These are phyloP conservation scores for Sesamia inferens DNA, from an alignment of 2,888 invertebrate genomes.

Conservation along the genomic window DNA sequence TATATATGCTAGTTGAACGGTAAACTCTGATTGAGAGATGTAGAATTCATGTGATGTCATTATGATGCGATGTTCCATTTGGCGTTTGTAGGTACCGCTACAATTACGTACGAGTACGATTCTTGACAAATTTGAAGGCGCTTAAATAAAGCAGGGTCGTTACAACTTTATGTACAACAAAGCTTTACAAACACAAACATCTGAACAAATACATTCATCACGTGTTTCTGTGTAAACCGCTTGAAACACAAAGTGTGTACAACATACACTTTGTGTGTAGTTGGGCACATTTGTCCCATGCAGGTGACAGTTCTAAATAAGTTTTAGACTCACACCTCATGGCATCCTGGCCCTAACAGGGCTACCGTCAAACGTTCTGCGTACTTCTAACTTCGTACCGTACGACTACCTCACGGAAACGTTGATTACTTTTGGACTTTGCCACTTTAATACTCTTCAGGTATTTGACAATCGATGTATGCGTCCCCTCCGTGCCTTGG, in stretches of 20 bases:
- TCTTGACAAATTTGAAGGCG: slow-evolving; percentile 32
- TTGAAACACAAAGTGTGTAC: slow-evolving; percentile 34
- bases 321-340: slow-evolving; percentile 56
- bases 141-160: slow-evolving; percentile 39
- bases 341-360: slow-evolving; percentile 6
- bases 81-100: no score
- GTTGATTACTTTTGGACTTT: background rate
- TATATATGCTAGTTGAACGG: no score
- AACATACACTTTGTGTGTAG: slow-evolving; percentile 36
- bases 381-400: background rate
- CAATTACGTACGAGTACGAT: slow-evolving; percentile 8
- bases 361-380: slow-evolving; percentile 18
- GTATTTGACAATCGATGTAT: background rate
- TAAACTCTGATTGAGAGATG: no score
- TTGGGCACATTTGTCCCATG: slow-evolving; percentile 57
- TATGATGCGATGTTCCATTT: no score
- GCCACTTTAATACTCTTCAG: no score
- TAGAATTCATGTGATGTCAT: no score
- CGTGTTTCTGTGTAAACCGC: slow-evolving; percentile 39
- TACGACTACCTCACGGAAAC: background rate
- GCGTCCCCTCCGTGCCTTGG: background rate
- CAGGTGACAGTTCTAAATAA: slow-evolving; percentile 67
- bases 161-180: slow-evolving; percentile 30
- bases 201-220: slow-evolving; percentile 52
- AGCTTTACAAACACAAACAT: slow-evolving; percentile 36